phyloP scores from a whole-genome alignment of 2,888 invertebrate species.

The Pterobdella sp. region DNA sequence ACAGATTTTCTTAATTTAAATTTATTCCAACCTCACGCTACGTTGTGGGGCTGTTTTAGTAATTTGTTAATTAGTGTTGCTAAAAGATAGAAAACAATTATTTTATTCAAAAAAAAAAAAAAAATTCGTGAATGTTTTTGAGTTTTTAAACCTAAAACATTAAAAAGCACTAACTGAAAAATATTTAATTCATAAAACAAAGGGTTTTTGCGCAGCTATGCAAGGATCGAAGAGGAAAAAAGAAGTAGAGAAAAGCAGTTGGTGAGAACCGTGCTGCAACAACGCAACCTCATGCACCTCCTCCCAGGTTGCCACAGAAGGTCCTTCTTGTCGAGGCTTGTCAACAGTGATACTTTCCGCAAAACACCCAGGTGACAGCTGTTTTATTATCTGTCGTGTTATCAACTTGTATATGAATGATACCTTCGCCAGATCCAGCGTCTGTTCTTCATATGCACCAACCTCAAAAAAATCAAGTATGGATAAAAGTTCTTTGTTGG shows the following conservation, averaged over 20 bases:
- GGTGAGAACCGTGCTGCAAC: constrained; percentile 30
- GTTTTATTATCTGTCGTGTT: too few species aligned
- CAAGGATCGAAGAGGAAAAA: constrained; percentile 31
- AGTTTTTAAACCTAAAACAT: too few species aligned
- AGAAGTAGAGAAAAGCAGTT: constrained; percentile 33
- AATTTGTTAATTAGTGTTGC: too few species aligned
- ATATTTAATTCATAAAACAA: background rate
- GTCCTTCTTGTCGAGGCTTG: constrained; percentile 18
- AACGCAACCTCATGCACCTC: constrained; percentile 31
- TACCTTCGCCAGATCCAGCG: constrained; percentile 6
- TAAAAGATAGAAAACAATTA: too few species aligned
- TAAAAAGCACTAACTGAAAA: background rate
- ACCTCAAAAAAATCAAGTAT: constrained; percentile 18
- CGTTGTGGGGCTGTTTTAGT: too few species aligned
- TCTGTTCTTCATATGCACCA: constrained; percentile 14
- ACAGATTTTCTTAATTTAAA: too few species aligned
- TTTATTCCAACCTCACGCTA: too few species aligned
- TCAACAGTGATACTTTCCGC: background rate
- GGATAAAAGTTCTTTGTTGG: constrained; percentile 17
- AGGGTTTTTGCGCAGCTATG: constrained; percentile 36
- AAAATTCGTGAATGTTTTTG: too few species aligned
- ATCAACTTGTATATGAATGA: too few species aligned
- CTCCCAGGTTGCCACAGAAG: constrained; percentile 22
- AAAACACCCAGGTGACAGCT: background rate
- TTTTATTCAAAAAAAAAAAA: too few species aligned